Evolutionary conservation across 2,888 invertebrate genomes (phyloP).

Genomic region (Ellobium chinense): DNA sequence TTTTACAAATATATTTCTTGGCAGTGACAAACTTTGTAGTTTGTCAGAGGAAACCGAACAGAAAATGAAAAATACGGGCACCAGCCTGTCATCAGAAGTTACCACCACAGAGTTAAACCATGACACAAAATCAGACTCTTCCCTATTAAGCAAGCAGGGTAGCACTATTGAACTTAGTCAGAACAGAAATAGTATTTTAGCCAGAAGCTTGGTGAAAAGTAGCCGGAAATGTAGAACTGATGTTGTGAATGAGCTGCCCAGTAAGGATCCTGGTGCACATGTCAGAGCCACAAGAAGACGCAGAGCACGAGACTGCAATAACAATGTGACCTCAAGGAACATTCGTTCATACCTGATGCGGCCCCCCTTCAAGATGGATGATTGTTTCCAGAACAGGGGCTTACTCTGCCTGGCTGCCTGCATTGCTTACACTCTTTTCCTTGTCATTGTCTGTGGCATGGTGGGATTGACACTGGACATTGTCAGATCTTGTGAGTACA

Average conservation of each 20-base stretch:
- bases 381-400: slow-evolving; percentile 38
- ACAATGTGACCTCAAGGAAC: slow-evolving; percentile 18
- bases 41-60: neutral
- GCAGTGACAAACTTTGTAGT: neutral
- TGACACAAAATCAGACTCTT: neutral
- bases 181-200: neutral
- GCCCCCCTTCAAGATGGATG: slow-evolving; percentile 17
- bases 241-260: neutral
- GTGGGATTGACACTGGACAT: neutral
- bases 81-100: neutral
- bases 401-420: slow-evolving; percentile 15
- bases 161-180: neutral
- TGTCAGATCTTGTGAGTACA: slow-evolving; percentile 10
- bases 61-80: too few species aligned
- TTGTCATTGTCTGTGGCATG: slow-evolving; percentile 6
- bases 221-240: neutral
- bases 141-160: neutral
- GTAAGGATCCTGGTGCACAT: too few species aligned
- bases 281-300: neutral
- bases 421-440: slow-evolving; percentile 17
- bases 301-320: slow-evolving; percentile 18
- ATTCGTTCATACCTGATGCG: neutral
- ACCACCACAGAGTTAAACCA: neutral
- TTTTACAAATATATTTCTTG: neutral
- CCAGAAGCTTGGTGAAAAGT: neutral